Conservation (phyloP, 2,113 vertebrate species). For the Tichodroma muraria region DNA sequence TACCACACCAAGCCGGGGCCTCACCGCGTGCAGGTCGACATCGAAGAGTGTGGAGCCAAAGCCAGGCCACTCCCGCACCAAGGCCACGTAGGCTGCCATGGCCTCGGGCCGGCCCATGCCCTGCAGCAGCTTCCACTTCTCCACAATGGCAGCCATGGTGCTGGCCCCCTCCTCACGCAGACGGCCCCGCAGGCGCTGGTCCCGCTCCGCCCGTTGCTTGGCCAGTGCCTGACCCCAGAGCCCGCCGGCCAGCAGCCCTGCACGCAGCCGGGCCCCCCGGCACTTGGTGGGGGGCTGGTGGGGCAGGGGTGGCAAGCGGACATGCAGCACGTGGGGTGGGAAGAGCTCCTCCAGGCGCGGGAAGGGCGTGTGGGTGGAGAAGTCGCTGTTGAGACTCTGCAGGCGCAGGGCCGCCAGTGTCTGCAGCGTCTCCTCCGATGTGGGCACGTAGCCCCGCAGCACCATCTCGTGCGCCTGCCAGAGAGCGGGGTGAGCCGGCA, state of each 20-base stretch:
- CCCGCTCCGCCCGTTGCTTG: constrained; percentile 81
- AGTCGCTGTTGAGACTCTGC: constrained; percentile 85
- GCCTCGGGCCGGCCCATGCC: constrained; percentile 85
- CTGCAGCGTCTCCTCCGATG: constrained; percentile 85
- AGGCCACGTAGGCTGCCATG: constrained; percentile 86
- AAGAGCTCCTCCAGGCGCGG: constrained; percentile 84
- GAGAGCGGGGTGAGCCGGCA: background rate
- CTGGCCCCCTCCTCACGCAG: constrained; percentile 78
- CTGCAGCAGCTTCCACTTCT: constrained; percentile 86
- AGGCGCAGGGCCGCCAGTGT: constrained; percentile 84
- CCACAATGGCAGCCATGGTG: constrained; percentile 80
- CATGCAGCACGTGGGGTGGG: constrained; percentile 68
- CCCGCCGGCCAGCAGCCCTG: constrained; percentile 77
- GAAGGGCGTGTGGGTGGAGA: constrained; percentile 77
- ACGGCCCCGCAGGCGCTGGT: constrained; percentile 71
- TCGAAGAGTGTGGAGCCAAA: constrained; percentile 93
- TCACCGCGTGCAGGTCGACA: constrained; percentile 86
- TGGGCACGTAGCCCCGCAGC: constrained; percentile 82
- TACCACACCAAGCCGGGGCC: background rate
- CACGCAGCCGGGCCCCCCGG: constrained; percentile 68
- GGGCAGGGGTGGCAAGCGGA: constrained; percentile 68
- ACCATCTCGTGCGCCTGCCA: constrained; percentile 86
- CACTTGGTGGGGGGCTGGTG: constrained; percentile 43
- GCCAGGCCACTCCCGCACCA: constrained; percentile 88
- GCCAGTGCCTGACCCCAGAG: constrained; percentile 79